phyloP scores from a whole-genome alignment of 2,113 vertebrate species.

The Neotoma lepida region DNA sequence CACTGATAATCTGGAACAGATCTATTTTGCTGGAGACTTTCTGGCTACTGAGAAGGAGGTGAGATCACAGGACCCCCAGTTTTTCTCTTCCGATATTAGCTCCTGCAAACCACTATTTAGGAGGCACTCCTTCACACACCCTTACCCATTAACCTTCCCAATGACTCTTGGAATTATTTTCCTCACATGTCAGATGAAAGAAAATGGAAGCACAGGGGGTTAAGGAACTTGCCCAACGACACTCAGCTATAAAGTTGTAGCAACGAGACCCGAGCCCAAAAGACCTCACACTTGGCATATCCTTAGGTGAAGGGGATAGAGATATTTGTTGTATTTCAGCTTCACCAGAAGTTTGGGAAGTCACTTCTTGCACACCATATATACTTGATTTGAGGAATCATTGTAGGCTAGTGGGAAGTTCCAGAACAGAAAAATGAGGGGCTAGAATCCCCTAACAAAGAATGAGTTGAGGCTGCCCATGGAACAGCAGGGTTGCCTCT shows the following conservation, averaged over 20 bases:
- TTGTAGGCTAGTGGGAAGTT: neutral
- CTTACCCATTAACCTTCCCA: neutral
- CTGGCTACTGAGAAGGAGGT: neutral
- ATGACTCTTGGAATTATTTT: neutral
- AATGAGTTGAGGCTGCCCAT: neutral
- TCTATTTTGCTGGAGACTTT: constrained; percentile 30
- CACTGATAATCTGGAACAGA: neutral
- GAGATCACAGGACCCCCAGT: neutral
- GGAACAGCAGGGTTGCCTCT: neutral
- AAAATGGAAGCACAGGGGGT: neutral
- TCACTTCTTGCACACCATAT: neutral
- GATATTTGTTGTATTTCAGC: neutral
- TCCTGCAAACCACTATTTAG: neutral
- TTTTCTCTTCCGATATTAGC: neutral
- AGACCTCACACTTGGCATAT: neutral
- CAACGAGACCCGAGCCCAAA: neutral
- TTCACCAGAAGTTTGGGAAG: neutral
- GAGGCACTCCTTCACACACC: neutral
- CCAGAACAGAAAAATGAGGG: neutral
- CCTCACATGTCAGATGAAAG: neutral
- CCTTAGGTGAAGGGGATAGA: no score
- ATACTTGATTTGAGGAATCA: neutral
- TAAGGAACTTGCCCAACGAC: neutral
- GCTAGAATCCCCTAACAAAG: neutral
- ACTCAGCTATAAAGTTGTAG: neutral